Conservation (phyloP, 2,113 vertebrate species). For the Carettochelys insculpta region DNA sequence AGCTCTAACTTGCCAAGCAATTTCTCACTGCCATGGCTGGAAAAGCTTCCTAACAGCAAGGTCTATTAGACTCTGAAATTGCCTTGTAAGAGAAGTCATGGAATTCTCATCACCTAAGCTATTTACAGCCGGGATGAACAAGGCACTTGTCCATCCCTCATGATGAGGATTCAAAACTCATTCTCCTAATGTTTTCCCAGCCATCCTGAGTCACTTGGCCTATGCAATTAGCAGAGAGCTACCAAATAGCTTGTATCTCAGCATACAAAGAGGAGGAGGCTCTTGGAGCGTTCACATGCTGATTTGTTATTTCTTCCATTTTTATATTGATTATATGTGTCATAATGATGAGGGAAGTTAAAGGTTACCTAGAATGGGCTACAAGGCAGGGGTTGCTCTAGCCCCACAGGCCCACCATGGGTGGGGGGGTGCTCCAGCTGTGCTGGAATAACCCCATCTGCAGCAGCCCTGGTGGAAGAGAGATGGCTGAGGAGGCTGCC, state of each 20-base stretch:
- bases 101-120: constrained; percentile 23
- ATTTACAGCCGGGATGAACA: constrained; percentile 37
- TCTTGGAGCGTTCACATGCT: constrained; percentile 4
- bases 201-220: not conserved
- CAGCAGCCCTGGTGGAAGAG: no score
- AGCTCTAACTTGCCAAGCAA: constrained; percentile 31
- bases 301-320: not conserved
- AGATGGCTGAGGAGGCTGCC: no score
- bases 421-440: no score
- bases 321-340: not conserved
- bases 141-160: constrained; percentile 12
- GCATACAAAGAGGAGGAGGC: not conserved
- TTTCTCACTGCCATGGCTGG: constrained; percentile 16
- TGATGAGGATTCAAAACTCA: constrained; percentile 20
- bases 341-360: not conserved
- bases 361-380: no score
- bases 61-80: constrained; percentile 1
- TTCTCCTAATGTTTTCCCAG: not conserved
- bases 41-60: not conserved
- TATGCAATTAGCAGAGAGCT: constrained; percentile 34
- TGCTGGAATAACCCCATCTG: no score
- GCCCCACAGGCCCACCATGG: no score
- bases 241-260: not conserved
- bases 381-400: no score
- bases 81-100: constrained; percentile 1